Conservation (phyloP, 2,797 vertebrate species). For the Tapera naevia region DNA sequence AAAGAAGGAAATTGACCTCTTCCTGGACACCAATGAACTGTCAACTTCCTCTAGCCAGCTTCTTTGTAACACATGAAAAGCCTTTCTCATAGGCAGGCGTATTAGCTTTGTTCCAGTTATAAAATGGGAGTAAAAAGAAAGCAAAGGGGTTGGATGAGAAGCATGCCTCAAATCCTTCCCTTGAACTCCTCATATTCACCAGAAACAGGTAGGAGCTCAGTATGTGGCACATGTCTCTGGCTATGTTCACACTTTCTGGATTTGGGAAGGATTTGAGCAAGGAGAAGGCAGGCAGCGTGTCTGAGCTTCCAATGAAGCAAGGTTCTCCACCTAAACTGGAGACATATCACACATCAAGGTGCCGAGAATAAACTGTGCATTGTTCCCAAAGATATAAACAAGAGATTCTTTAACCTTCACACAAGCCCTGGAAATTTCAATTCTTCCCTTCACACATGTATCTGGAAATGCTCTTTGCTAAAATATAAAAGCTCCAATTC, state of each 20-base stretch:
- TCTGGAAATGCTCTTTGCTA: constrained; percentile 46
- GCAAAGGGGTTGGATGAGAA: background rate
- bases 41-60: constrained; percentile 3
- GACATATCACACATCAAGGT: background rate
- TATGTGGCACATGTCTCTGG: background rate
- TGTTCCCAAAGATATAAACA: background rate
- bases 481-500: background rate
- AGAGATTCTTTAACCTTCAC: background rate
- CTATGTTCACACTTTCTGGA: background rate
- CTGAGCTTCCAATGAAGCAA: background rate
- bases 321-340: no score
- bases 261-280: background rate
- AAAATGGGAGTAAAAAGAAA: background rate
- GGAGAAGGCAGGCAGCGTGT: background rate
- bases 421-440: background rate
- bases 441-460: background rate
- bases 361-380: background rate
- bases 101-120: background rate
- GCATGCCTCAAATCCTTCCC: background rate
- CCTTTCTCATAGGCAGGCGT: background rate
- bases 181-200: background rate
- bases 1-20: constrained; percentile 1
- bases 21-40: constrained; percentile 34
- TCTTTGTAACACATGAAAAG: background rate
- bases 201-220: background rate